A percentile compares a stretch with the other conserved stretches of the same genome.
Evolutionary conservation across 2,797 vertebrate species (phyloP).

Genomic region (Enteromius anoplus): DNA sequence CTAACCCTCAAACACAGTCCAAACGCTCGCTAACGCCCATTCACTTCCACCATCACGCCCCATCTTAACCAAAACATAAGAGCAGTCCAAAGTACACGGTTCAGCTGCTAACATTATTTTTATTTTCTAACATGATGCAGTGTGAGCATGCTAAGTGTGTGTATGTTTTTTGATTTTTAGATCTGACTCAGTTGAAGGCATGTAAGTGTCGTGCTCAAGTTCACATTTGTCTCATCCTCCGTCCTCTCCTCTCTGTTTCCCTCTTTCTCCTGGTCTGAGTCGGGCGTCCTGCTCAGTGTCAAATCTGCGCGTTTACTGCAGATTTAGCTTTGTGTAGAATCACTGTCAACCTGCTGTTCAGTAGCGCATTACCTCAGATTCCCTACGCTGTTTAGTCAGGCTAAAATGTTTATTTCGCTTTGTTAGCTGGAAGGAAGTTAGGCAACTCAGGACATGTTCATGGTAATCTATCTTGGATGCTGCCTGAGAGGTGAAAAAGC

Average conservation of each 20-base stretch:
- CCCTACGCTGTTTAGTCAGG: not conserved
- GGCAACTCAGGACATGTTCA: not conserved
- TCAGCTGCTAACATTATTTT: slow-evolving; percentile 14
- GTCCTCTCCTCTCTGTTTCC: slow-evolving; percentile 2
- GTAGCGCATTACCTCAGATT: not conserved
- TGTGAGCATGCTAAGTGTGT: slow-evolving; percentile 81
- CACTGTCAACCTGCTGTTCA: not conserved
- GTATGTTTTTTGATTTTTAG: slow-evolving; percentile 82
- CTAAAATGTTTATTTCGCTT: not conserved
- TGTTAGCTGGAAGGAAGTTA: not conserved
- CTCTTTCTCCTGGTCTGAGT: not conserved
- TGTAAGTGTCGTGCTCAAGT: slow-evolving; percentile 84
- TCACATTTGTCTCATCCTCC: slow-evolving; percentile 29
- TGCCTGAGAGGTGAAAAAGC: not conserved
- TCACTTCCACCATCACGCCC: slow-evolving; percentile 9
- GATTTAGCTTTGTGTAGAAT: slow-evolving; percentile 9
- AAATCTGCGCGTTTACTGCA: not conserved
- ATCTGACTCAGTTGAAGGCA: slow-evolving; percentile 88
- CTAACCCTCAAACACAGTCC: slow-evolving; percentile 12
- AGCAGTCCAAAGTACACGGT: not conserved
- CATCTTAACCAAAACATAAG: slow-evolving; percentile 18
- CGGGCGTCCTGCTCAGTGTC: not conserved
- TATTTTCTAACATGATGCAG: slow-evolving; percentile 20
- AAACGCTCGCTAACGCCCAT: slow-evolving; percentile 1
- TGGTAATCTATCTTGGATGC: not conserved